Evolutionary conservation across 2,888 invertebrate species (phyloP).

Genomic region (Nycteola revayana): DNA sequence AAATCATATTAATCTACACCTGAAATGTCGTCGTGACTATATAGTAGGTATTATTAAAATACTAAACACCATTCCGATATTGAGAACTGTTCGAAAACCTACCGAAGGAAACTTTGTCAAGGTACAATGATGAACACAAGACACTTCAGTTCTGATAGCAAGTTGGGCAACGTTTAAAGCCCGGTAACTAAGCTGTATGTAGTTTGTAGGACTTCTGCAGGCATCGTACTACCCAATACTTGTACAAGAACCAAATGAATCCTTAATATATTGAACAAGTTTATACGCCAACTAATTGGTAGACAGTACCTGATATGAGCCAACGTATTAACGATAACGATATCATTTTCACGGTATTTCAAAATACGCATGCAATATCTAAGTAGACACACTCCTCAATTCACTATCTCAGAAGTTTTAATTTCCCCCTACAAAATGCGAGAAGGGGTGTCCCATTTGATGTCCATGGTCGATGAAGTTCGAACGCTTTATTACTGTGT

Average conservation of each 20-base stretch:
- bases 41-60: no score
- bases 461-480: conserved; percentile 78
- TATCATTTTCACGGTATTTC: background rate
- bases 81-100: conserved; percentile 20
- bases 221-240: conserved; percentile 17
- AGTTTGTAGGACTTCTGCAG: conserved; percentile 52
- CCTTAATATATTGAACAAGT: conserved; percentile 4
- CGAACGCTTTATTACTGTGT: conserved; percentile 82
- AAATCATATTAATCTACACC: no score
- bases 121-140: conserved; percentile 40
- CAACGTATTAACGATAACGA: background rate
- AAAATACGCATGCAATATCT: conserved; percentile 5
- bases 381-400: conserved; percentile 35
- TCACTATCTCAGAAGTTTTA: conserved; percentile 66
- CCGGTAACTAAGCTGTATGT: conserved; percentile 42
- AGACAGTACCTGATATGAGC: background rate
- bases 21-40: no score
- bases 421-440: conserved; percentile 69
- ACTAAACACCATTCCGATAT: conserved; percentile 21
- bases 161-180: conserved; percentile 39
- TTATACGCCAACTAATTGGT: background rate
- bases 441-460: conserved; percentile 76
- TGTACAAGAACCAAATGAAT: conserved; percentile 9
- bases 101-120: conserved; percentile 36
- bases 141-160: conserved; percentile 38